Evolutionary conservation across 2,797 vertebrate species (phyloP).

Genomic region (Artibeus jamaicensis): DNA sequence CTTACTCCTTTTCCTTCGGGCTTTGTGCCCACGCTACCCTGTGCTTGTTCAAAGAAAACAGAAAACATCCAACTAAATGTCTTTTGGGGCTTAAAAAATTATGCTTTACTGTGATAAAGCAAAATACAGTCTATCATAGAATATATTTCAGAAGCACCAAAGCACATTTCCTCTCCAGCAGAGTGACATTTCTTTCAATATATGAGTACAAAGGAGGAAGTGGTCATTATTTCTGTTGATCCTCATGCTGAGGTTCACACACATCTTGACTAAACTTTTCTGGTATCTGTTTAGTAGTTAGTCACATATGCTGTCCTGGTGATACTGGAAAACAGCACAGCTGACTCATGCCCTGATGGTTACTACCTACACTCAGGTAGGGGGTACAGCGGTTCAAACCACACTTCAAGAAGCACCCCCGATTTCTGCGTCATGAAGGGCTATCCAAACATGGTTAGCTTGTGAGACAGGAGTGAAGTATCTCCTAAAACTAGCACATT

Average conservation of each 20-base stretch:
- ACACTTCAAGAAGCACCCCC: too few relatives aligned
- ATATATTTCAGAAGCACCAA: neutral
- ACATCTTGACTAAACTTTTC: neutral
- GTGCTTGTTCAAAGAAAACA: conserved; percentile 14
- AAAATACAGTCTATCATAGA: neutral
- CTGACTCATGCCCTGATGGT: neutral
- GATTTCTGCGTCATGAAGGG: neutral
- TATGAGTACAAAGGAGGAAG: neutral
- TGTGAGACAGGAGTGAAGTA: neutral
- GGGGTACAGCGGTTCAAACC: neutral
- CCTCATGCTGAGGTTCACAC: neutral
- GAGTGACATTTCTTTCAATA: conserved; percentile 31
- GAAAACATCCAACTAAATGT: neutral
- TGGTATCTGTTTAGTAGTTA: neutral
- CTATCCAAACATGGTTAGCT: neutral
- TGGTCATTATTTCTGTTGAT: neutral
- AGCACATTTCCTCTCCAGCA: conserved; percentile 17
- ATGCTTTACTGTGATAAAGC: neutral
- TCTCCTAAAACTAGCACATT: neutral
- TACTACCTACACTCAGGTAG: neutral
- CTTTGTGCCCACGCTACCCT: neutral
- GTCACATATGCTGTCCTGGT: neutral
- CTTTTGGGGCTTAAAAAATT: neutral
- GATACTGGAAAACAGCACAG: conserved; percentile 5
- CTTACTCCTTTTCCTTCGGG: neutral